Conservation (phyloP, 2,797 vertebrate species). For the Sebastes matsubarae region DNA sequence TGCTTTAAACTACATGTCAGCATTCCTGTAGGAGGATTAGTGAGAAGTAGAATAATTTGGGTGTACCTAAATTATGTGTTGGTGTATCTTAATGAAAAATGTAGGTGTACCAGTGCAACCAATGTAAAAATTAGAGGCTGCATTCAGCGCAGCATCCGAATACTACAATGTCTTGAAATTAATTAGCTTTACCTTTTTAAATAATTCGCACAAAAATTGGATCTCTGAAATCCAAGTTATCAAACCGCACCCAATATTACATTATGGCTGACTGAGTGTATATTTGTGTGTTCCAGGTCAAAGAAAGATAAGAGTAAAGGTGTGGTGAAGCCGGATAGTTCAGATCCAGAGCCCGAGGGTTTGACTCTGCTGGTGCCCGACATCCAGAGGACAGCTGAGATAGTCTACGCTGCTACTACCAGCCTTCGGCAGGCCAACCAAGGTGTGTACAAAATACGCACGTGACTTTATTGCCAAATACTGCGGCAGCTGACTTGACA, state of each 20-base stretch:
- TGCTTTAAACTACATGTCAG: too few relatives aligned
- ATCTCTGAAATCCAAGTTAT: background rate
- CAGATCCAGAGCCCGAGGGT: constrained; percentile 96
- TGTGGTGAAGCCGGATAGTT: constrained; percentile 90
- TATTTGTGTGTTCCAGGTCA: constrained; percentile 83
- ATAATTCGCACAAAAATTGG: too few relatives aligned
- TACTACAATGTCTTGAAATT: too few relatives aligned
- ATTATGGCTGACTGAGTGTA: background rate
- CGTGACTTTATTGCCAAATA: background rate
- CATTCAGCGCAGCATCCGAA: too few relatives aligned
- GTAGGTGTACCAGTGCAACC: too few relatives aligned
- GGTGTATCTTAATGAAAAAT: too few relatives aligned
- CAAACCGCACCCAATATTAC: background rate
- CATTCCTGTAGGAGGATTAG: too few relatives aligned
- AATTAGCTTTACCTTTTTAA: too few relatives aligned
- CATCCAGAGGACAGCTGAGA: constrained; percentile 97
- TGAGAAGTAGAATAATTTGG: too few relatives aligned
- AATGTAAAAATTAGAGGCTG: too few relatives aligned
- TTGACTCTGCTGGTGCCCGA: constrained; percentile 97
- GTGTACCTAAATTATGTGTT: too few relatives aligned
- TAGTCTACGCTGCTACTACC: constrained; percentile 93
- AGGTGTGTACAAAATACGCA: constrained; percentile 74
- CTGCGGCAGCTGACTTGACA: background rate
- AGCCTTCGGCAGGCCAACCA: constrained; percentile 94
- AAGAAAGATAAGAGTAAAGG: constrained; percentile 98